These are phyloP conservation scores for Platalea minor DNA, from an alignment of 2,797 vertebrate species.

Conservation along the genomic window DNA sequence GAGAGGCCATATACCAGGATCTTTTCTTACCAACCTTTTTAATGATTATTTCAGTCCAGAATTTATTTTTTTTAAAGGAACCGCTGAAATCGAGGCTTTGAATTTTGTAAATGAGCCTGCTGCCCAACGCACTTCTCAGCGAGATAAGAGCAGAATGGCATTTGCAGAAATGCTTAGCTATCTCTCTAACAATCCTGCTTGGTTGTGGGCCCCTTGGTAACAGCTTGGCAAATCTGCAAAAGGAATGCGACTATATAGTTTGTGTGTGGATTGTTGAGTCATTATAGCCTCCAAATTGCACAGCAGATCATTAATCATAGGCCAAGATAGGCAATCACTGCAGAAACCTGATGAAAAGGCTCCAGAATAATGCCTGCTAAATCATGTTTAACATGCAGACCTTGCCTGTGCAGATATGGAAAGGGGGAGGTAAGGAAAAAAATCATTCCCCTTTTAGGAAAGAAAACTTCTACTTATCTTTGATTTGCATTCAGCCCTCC, in stretches of 20 bases:
- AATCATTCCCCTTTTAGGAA: slow-evolving; percentile 81
- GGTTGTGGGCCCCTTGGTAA: slow-evolving; percentile 80
- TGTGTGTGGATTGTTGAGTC: slow-evolving; percentile 81
- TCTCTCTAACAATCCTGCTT: slow-evolving; percentile 81
- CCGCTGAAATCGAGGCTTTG: slow-evolving; percentile 70
- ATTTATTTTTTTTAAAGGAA: slow-evolving; percentile 44
- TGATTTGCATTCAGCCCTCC: slow-evolving; percentile 85
- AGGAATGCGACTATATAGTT: slow-evolving; percentile 84
- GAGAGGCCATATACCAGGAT: slow-evolving; percentile 46
- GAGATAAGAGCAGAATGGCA: slow-evolving; percentile 80
- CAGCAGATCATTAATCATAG: slow-evolving; percentile 87
- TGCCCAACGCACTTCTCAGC: slow-evolving; percentile 67
- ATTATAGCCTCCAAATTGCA: slow-evolving; percentile 85
- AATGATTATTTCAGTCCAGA: slow-evolving; percentile 64
- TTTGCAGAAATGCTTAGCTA: slow-evolving; percentile 81
- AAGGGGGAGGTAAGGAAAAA: slow-evolving; percentile 72
- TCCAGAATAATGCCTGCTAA: slow-evolving; percentile 80
- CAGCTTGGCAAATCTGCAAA: slow-evolving; percentile 84
- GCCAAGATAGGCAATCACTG: slow-evolving; percentile 82
- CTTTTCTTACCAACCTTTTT: slow-evolving; percentile 61
- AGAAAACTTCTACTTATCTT: slow-evolving; percentile 89
- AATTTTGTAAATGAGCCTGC: slow-evolving; percentile 77
- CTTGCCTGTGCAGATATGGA: slow-evolving; percentile 83
- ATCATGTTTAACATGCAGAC: slow-evolving; percentile 85
- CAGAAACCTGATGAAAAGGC: slow-evolving; percentile 77